A percentile compares a stretch with the other conserved stretches of the same genome.
These are phyloP conservation scores for Drosophila greeni DNA, from an alignment of 2,888 invertebrate species.

Conservation along the genomic window DNA sequence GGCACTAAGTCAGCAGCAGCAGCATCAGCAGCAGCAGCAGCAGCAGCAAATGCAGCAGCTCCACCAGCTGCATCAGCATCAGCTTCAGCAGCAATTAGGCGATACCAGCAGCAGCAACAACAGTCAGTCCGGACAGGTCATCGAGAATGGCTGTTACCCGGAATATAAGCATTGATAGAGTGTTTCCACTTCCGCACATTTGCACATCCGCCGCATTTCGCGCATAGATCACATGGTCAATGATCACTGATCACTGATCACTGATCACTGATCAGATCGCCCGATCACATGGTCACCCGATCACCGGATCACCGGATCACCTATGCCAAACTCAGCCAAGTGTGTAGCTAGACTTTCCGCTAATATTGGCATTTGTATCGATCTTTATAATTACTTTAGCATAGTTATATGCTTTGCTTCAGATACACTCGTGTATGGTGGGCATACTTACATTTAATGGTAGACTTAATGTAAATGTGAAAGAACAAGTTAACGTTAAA, in stretches of 20 bases:
- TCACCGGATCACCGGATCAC: conserved; percentile 15
- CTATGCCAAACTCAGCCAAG: conserved; percentile 24
- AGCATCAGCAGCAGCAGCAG: conserved; percentile 64
- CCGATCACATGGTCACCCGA: background rate
- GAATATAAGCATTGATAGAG: conserved; percentile 86
- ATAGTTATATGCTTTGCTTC: conserved; percentile 42
- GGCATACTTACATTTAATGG: conserved; percentile 24
- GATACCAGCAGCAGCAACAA: conserved; percentile 78
- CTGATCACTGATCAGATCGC: background rate
- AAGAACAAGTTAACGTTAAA: conserved; percentile 45
- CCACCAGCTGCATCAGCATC: conserved; percentile 57
- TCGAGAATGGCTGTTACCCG: conserved; percentile 84
- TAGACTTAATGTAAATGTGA: conserved; percentile 42
- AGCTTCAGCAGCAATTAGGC: conserved; percentile 76
- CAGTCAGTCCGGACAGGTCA: conserved; percentile 80
- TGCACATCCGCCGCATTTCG: conserved; percentile 9
- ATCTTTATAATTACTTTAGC: conserved; percentile 35
- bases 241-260: conserved; percentile 7
- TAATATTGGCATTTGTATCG: conserved; percentile 30
- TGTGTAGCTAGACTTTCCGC: conserved; percentile 15
- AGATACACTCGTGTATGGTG: conserved; percentile 26
- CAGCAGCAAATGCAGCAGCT: conserved; percentile 72
- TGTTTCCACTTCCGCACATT: conserved; percentile 17
- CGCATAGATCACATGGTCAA: conserved; percentile 7
- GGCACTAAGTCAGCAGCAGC: conserved; percentile 74